Percentiles rank a stretch among this genome's conserved stretches.
Conservation (phyloP, 2,888 invertebrate species). For the Chrysolina americana region DNA sequence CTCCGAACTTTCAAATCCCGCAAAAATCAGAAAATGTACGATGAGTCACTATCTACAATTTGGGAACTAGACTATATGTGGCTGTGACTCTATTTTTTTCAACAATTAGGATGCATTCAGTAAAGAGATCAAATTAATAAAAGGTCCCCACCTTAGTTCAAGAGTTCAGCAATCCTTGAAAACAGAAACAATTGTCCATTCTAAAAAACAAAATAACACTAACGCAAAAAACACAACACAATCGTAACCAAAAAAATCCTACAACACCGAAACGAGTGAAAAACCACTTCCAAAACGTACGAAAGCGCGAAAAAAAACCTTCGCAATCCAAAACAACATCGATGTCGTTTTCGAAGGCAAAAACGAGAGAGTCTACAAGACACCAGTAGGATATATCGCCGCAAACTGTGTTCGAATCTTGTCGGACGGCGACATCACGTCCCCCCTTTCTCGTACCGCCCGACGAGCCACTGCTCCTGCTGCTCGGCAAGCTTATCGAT, state of each 20-base stretch:
- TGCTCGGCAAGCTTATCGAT: conserved; percentile 10
- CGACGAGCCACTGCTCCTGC: conserved; percentile 19
- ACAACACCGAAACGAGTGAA: conserved; percentile 3
- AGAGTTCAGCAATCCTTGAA: conserved; percentile 12
- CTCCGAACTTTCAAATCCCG: too few species aligned
- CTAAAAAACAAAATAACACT: neutral
- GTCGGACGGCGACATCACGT: conserved; percentile 25
- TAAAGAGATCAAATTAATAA: neutral
- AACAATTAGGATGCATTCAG: too few species aligned
- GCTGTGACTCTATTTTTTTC: too few species aligned
- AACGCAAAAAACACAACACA: neutral
- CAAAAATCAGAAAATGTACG: too few species aligned
- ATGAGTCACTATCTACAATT: too few species aligned
- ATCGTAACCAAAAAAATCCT: conserved; percentile 7
- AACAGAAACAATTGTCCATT: neutral
- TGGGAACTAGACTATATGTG: too few species aligned
- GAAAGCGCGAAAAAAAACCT: conserved; percentile 18
- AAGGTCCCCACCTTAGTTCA: conserved; percentile 1
- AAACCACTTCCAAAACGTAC: conserved; percentile 7
- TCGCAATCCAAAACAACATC: neutral
- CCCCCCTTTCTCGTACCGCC: conserved; percentile 28
- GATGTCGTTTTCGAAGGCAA: conserved; percentile 14
- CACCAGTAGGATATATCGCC: conserved; percentile 19
- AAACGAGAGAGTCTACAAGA: conserved; percentile 4
- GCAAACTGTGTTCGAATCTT: conserved; percentile 30